phyloP scores from a whole-genome alignment of 2,888 invertebrate genomes.

The Spialia ferax region DNA sequence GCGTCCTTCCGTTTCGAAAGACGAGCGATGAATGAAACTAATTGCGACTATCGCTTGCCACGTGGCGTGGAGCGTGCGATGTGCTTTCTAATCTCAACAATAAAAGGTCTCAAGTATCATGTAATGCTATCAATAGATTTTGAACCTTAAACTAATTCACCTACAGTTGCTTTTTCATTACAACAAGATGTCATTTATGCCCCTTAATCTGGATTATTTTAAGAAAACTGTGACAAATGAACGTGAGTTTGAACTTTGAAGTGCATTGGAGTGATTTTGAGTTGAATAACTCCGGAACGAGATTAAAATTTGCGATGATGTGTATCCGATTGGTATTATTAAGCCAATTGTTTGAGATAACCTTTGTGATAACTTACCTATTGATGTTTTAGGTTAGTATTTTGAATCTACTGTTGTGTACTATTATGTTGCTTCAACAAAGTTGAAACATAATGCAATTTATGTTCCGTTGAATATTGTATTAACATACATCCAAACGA shows the following conservation, averaged over 20 bases:
- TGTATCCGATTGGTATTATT: slow-evolving; percentile 32
- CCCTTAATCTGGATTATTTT: slow-evolving; percentile 29
- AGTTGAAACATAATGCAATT: not conserved
- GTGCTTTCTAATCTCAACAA: slow-evolving; percentile 53
- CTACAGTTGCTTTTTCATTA: slow-evolving; percentile 42
- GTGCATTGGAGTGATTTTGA: slow-evolving; percentile 62
- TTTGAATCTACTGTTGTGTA: not conserved
- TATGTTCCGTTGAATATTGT: too few relatives aligned
- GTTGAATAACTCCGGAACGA: slow-evolving; percentile 57
- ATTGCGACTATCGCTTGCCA: slow-evolving; percentile 72
- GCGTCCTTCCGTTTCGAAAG: slow-evolving; percentile 56
- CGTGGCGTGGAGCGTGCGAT: slow-evolving; percentile 66
- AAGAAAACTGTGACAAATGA: slow-evolving; percentile 75
- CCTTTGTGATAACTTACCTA: slow-evolving; percentile 1
- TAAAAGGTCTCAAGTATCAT: slow-evolving; percentile 34
- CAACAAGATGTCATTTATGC: slow-evolving; percentile 11
- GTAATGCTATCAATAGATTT: slow-evolving; percentile 25
- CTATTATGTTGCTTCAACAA: too few relatives aligned
- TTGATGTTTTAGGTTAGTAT: slow-evolving; percentile 6
- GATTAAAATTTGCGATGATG: slow-evolving; percentile 52
- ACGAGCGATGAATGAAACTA: slow-evolving; percentile 72
- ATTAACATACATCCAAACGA: too few relatives aligned
- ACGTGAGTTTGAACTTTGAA: slow-evolving; percentile 72
- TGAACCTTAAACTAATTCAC: not conserved
- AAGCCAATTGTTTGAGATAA: slow-evolving; percentile 22